phyloP scores from a whole-genome alignment of 2,888 invertebrate genomes.

The Chrysolina americana region DNA sequence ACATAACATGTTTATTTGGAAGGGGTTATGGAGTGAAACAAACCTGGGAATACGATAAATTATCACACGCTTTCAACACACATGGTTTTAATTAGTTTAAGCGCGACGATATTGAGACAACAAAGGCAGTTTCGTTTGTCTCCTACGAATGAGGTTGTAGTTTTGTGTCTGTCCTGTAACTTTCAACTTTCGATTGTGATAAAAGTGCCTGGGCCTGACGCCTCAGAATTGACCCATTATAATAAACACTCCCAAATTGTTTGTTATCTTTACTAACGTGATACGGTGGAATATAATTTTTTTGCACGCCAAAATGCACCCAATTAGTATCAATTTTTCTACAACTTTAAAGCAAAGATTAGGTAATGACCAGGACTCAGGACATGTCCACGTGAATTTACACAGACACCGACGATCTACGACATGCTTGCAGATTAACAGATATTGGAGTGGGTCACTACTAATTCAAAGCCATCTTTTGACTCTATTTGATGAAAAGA shows the following conservation, averaged over 20 bases:
- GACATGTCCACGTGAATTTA: too few species aligned
- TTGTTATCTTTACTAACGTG: neutral
- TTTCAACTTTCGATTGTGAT: neutral
- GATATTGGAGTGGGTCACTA: too few species aligned
- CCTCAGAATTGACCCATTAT: neutral
- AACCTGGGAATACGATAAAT: conserved; percentile 51
- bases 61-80: conserved; percentile 47
- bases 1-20: conserved; percentile 56
- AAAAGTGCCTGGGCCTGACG: too few species aligned
- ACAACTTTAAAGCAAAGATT: too few species aligned
- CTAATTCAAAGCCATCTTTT: too few species aligned
- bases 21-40: conserved; percentile 58
- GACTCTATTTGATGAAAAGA: too few species aligned
- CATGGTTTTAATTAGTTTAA: conserved; percentile 54
- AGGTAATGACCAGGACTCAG: too few species aligned
- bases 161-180: conserved; percentile 28
- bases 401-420: too few species aligned
- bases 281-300: too few species aligned
- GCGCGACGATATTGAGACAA: conserved; percentile 45
- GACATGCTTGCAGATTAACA: too few species aligned
- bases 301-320: too few species aligned
- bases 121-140: conserved; percentile 43
- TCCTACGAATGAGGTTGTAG: conserved; percentile 39
- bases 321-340: too few species aligned
- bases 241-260: neutral